These are phyloP conservation scores for Calliopum simillimum DNA, from an alignment of 2,888 invertebrate species.

Conservation along the genomic window DNA sequence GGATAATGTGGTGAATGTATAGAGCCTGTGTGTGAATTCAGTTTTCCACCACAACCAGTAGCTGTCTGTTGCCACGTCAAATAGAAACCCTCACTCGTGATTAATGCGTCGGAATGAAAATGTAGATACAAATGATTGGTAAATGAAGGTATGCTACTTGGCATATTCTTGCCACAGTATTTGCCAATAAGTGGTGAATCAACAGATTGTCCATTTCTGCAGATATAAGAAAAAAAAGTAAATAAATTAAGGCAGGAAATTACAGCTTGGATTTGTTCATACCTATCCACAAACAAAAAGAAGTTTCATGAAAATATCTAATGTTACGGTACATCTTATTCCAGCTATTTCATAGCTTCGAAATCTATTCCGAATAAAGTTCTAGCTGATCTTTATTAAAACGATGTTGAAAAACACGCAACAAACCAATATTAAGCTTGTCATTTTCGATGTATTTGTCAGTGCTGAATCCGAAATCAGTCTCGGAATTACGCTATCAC, in stretches of 20 bases:
- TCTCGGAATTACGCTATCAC: no score
- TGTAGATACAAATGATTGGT: slow-evolving; percentile 80
- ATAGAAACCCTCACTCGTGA: slow-evolving; percentile 76
- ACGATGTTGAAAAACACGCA: no score
- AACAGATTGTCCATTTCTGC: slow-evolving; percentile 80
- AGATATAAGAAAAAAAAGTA: neutral
- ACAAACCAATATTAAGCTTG: no score
- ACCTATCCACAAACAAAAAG: no score
- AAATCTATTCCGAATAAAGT: no score
- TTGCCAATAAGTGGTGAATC: slow-evolving; percentile 83
- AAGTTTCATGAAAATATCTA: no score
- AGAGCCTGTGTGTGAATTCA: slow-evolving; percentile 78
- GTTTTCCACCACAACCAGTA: slow-evolving; percentile 84
- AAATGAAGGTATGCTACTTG: slow-evolving; percentile 77
- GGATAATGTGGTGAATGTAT: slow-evolving; percentile 86
- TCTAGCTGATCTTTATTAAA: no score
- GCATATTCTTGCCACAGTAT: slow-evolving; percentile 79
- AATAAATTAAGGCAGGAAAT: neutral
- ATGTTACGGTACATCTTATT: no score
- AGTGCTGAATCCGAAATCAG: no score
- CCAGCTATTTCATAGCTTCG: no score
- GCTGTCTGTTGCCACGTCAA: slow-evolving; percentile 76
- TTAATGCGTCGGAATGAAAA: slow-evolving; percentile 79
- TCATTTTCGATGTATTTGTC: no score
- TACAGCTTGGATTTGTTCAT: neutral